A percentile compares a stretch with the other conserved stretches of the same genome.
Evolutionary conservation across 2,888 invertebrate genomes (phyloP).

Genomic region (Gymnoscelis rufifasciata): DNA sequence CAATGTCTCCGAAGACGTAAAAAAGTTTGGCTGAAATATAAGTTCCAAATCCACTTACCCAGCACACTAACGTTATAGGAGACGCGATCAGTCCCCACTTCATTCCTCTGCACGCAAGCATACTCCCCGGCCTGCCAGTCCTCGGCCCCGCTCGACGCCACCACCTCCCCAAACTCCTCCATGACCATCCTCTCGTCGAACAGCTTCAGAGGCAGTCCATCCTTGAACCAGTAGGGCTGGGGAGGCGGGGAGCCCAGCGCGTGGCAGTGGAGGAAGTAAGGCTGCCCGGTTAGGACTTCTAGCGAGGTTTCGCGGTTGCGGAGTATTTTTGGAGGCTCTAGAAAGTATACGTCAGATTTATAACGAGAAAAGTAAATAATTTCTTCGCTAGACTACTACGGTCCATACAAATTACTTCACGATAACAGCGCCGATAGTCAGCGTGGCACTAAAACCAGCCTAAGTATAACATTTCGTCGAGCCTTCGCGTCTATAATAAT

Average conservation of each 20-base stretch:
- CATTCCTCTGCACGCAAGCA: constrained; percentile 79
- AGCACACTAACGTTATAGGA: constrained; percentile 67
- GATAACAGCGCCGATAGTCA: no score
- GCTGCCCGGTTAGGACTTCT: constrained; percentile 63
- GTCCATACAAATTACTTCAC: no score
- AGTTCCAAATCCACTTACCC: constrained; percentile 47
- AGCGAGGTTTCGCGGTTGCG: constrained; percentile 37
- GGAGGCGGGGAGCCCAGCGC: constrained; percentile 80
- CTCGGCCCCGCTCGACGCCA: constrained; percentile 47
- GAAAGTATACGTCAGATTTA: no score
- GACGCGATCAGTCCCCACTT: constrained; percentile 67
- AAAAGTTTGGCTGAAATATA: no score
- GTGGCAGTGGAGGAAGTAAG: constrained; percentile 73
- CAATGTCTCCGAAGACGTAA: no score
- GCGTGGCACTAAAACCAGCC: no score
- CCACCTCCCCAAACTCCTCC: constrained; percentile 62
- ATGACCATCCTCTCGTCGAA: constrained; percentile 65
- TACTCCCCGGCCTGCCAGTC: constrained; percentile 74
- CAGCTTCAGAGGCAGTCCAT: constrained; percentile 61
- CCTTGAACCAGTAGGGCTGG: constrained; percentile 80
- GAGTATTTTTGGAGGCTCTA: constrained; percentile 68
- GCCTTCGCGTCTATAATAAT: no score
- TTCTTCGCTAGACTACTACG: no score
- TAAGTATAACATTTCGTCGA: no score
- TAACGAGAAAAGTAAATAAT: no score